phyloP scores from a whole-genome alignment of 92 coral and sea anemone species.

The Phenganax stokvisi region DNA sequence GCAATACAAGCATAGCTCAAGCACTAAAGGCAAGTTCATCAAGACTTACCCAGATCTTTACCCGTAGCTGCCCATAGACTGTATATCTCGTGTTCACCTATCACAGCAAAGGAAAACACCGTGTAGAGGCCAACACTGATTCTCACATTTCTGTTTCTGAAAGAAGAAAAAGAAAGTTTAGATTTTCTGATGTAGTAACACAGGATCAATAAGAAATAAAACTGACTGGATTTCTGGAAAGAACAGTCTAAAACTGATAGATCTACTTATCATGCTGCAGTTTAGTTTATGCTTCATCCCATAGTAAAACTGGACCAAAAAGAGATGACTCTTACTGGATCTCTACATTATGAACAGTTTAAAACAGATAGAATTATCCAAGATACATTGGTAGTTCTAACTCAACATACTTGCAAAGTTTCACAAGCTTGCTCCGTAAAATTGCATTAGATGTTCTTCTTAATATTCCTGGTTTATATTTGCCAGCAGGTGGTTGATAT shows the following conservation, averaged over 20 bases:
- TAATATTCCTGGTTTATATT: background rate
- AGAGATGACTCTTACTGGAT: no score
- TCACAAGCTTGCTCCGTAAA: background rate
- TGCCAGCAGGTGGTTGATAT: background rate
- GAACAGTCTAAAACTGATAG: no score
- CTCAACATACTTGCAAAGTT: background rate
- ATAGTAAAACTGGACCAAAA: no score
- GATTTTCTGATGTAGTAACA: background rate
- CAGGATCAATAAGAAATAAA: no score
- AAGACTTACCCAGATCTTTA: constrained; percentile 51
- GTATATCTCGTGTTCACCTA: constrained; percentile 74
- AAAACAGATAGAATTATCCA: no score
- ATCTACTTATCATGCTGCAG: no score
- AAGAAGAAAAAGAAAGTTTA: background rate
- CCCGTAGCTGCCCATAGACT: constrained; percentile 82
- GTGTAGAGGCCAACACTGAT: constrained; percentile 48
- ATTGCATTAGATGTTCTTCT: background rate
- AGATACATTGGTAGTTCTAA: background rate
- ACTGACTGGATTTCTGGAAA: no score
- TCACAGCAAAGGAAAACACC: constrained; percentile 46
- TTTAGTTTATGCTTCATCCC: no score
- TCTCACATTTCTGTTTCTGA: constrained; percentile 54
- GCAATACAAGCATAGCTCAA: background rate
- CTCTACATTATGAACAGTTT: no score
- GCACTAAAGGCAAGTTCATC: background rate